Evolutionary conservation across 2,113 vertebrate genomes (phyloP), one percentile per base, ranked within the genome.

Genomic region (Sorex araneus): DNA sequence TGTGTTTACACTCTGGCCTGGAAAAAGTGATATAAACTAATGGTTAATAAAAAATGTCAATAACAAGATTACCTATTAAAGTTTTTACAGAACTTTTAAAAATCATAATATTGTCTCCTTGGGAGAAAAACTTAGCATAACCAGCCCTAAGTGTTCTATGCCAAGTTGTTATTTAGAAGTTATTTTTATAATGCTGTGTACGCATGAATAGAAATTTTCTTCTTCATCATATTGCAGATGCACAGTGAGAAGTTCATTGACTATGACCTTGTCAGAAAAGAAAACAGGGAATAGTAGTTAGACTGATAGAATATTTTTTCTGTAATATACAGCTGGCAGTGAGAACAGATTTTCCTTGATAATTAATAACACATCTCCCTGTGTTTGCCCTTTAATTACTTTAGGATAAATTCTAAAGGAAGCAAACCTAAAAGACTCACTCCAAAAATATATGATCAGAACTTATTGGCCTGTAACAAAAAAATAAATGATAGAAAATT

Each of bases 141-240:
- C 0, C 77, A 96, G 87, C 95, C 50, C 75, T 84, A 93, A 95
- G 69, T 79, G 12, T 74, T 93, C 4, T 75, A 47, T 87, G 76
- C 89, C 87, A 91, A 57, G 93, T 97, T 92, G 82, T 93, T 97
- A 97, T 93, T 84, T 95, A 82, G 89, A 97, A 95, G 74, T 96
- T 82, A 95, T 89, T 96, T 96, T 90, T 94, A 93, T 87, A 90
- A 94, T 93, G 84, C 28, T 94, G 21, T 50, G 93, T 83, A 67
- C 87, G 89, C 89, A 89, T 95, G 57, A 97, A 97, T 74, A 93
- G 86, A 75, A 94, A 90, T 92, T 97, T 92, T 15, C 28, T 94
- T 96, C 95, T 95, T 96, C 73, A 75, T 96, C 64, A 87, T 95
- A 93, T 87, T 87, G 94, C 91, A 95, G 75, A 90, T 86, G 89